Evolutionary conservation across 2,797 vertebrate species (phyloP), one percentile per base, ranked within the genome.

Genomic region (Hapalemur alaotrensis): DNA sequence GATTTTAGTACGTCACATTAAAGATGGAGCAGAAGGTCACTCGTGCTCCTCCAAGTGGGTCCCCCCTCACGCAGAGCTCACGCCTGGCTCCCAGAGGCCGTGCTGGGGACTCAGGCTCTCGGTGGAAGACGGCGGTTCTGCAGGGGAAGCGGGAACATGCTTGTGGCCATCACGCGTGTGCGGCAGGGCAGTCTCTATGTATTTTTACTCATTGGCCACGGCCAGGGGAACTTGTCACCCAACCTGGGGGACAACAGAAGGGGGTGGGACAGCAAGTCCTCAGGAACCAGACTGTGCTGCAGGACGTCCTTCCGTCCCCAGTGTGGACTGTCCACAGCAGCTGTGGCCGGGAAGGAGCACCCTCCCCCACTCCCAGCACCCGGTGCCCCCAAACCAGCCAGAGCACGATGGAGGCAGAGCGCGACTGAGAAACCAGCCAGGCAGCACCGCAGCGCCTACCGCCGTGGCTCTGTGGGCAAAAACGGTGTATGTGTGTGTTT

Each of bases 31-130:
- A 30, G 70, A 30, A 2, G 7, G 70, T 43, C 15, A 41, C 70
- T 17, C 4, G 0, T 9, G 41, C 25, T 10, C 70, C 30, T 4
- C 28, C 2, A 0, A 46, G 41, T 9, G 7, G 4, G 10, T 3
- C 54, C 22, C 23, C 10, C 22, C 54, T 10, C 0, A 9, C 9
- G 22, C 54, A 57, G 54, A 9, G 22, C 23, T 57, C 22, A 10
- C 9, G 8, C 54, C 54, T 54, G 54, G 28, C 30, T 63, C 32
- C 4, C 72, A 20, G 72, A 20, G 43, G 43, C 28, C 20, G 43
- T 1, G 4, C 15, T 0, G 43, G 28, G 9, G 17, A 8, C 72
- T 10, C 28, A 17, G 72, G 3, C 30, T 32, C 72, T 48, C 4
- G 0, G 43, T 1, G 72, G 17, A 11, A 46, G 18, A 17, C 4